Conservation (phyloP, 2,888 invertebrate species). For the Eurytoma californica region DNA sequence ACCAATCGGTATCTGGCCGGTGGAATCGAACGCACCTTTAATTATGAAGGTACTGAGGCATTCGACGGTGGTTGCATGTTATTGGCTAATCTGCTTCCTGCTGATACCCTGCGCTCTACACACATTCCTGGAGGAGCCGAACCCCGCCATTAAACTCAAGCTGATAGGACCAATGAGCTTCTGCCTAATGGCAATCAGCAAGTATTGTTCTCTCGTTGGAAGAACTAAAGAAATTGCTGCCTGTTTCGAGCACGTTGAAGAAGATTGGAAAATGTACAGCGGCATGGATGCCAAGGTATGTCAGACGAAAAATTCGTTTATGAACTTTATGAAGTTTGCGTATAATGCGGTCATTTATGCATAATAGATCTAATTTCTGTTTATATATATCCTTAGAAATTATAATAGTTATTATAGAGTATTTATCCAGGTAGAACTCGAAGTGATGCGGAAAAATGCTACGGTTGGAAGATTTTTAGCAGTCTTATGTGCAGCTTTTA, state of each 20-base stretch:
- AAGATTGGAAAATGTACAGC: slow-evolving; percentile 62
- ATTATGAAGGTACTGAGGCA: background rate
- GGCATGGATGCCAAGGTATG: slow-evolving; percentile 31
- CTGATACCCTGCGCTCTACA: slow-evolving; percentile 58
- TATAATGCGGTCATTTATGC: too few species aligned
- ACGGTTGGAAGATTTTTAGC: slow-evolving; percentile 60
- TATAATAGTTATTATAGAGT: too few species aligned
- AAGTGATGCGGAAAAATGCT: slow-evolving; percentile 64
- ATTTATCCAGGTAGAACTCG: slow-evolving; percentile 21
- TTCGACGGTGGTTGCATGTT: slow-evolving; percentile 42
- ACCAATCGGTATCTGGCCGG: slow-evolving; percentile 66
- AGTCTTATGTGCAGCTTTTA: slow-evolving; percentile 59
- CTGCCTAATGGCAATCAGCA: slow-evolving; percentile 61
- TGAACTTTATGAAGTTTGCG: too few species aligned
- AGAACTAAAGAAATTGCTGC: slow-evolving; percentile 48
- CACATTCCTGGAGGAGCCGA: slow-evolving; percentile 59
- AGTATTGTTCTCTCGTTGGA: slow-evolving; percentile 60
- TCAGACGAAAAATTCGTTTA: background rate
- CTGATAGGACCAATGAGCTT: slow-evolving; percentile 63
- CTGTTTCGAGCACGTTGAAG: slow-evolving; percentile 61
- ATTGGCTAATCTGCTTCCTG: slow-evolving; percentile 56
- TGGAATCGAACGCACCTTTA: background rate
- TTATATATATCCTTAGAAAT: too few species aligned
- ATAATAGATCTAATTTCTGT: too few species aligned
- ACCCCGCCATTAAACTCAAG: slow-evolving; percentile 58